Percentiles rank a stretch among this genome's conserved stretches.
phyloP scores from a whole-genome alignment of 2,113 vertebrate genomes.

The Morone chrysops region DNA sequence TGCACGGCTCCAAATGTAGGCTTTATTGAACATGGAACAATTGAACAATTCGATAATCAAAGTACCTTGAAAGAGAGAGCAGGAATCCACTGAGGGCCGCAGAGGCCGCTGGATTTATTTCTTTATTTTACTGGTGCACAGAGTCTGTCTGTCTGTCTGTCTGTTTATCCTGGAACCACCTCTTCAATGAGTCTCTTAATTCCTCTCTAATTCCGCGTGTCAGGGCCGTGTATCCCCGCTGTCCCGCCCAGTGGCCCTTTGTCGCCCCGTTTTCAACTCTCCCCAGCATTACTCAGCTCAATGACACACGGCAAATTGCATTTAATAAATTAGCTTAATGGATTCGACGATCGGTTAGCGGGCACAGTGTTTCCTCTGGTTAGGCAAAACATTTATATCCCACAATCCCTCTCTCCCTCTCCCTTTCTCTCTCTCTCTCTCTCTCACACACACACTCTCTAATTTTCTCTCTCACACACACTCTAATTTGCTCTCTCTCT shows the following conservation, averaged over 20 bases:
- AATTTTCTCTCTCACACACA: slow-evolving; percentile 2
- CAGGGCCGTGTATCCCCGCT: slow-evolving; percentile 76
- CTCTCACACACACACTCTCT: slow-evolving; percentile 47
- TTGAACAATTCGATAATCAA: slow-evolving; percentile 59
- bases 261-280: slow-evolving; percentile 83
- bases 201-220: slow-evolving; percentile 81
- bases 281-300: slow-evolving; percentile 90
- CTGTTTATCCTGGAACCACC: slow-evolving; percentile 71
- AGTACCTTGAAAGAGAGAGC: slow-evolving; percentile 16
- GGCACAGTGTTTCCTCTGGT: slow-evolving; percentile 90
- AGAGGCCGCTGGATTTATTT: neutral
- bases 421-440: slow-evolving; percentile 13
- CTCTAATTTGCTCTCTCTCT: slow-evolving; percentile 25
- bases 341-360: slow-evolving; percentile 93
- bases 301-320: slow-evolving; percentile 93
- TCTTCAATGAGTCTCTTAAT: slow-evolving; percentile 77
- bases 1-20: too few species aligned
- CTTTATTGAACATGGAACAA: slow-evolving; percentile 61
- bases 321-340: slow-evolving; percentile 98
- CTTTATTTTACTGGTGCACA: too few species aligned
- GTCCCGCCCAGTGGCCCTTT: slow-evolving; percentile 77
- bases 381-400: slow-evolving; percentile 95
- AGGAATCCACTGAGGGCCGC: neutral
- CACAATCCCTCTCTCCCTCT: slow-evolving; percentile 68
- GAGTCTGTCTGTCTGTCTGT: slow-evolving; percentile 17